These are phyloP conservation scores for Scaptomyza montana DNA, from an alignment of 1,140 invertebrate genomes.

Conservation along the genomic window DNA sequence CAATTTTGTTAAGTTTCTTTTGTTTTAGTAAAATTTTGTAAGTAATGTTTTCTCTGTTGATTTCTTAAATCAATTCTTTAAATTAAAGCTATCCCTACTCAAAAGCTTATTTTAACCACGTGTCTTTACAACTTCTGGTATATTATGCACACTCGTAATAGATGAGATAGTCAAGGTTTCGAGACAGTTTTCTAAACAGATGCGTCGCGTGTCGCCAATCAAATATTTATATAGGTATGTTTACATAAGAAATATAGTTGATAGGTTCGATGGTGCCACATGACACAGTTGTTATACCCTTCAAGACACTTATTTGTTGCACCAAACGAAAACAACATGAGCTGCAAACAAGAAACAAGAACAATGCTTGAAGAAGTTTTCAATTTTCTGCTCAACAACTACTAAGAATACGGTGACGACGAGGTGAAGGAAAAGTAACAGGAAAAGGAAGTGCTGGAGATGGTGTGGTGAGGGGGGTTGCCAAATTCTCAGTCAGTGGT, in stretches of 20 bases:
- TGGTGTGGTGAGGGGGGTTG: too few species aligned
- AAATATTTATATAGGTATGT: slow-evolving; percentile 30
- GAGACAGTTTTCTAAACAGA: slow-evolving; percentile 21
- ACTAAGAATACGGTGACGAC: slow-evolving; percentile 55
- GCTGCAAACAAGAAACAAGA: slow-evolving; percentile 44
- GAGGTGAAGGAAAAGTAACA: neutral
- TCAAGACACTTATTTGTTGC: slow-evolving; percentile 29
- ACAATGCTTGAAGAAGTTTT: slow-evolving; percentile 73
- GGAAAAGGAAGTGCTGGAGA: neutral
- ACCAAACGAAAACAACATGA: slow-evolving; percentile 35
- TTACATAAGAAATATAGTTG: slow-evolving; percentile 27
- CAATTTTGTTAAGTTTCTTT: too few species aligned
- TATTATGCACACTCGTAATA: slow-evolving; percentile 1
- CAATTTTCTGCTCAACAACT: slow-evolving; percentile 81
- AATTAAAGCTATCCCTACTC: too few species aligned
- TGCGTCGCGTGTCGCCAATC: slow-evolving; percentile 24
- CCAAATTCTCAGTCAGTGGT: slow-evolving; percentile 31
- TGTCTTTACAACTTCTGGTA: slow-evolving; percentile 3
- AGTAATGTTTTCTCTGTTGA: too few species aligned
- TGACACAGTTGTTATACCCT: slow-evolving; percentile 44
- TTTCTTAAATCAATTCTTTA: neutral
- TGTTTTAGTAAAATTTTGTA: too few species aligned
- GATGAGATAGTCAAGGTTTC: neutral
- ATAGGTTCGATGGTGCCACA: slow-evolving; percentile 31
- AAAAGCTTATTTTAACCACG: neutral